Evolutionary conservation across 2,113 vertebrate genomes (phyloP).

Genomic region (Daphoenositta chrysoptera): DNA sequence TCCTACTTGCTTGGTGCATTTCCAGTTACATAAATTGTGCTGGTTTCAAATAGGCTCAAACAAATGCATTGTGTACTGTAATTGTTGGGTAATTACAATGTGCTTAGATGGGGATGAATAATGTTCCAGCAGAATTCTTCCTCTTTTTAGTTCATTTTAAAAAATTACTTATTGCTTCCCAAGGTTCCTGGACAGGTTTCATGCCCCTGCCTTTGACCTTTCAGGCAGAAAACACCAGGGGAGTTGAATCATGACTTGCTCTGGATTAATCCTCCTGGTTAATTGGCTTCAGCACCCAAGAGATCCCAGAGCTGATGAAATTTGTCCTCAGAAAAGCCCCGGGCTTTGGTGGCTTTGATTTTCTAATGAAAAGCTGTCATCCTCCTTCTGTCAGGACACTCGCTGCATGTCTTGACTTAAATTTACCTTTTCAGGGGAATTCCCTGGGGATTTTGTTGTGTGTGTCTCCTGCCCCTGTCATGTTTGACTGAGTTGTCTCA

Average conservation of each 20-base stretch:
- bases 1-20: slow-evolving; percentile 8
- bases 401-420: background rate
- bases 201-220: background rate
- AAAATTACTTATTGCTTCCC: background rate
- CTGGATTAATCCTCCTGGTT: background rate
- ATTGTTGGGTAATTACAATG: slow-evolving; percentile 14
- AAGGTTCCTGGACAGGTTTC: background rate
- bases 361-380: background rate
- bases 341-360: background rate
- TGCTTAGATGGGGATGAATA: background rate
- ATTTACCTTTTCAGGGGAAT: background rate
- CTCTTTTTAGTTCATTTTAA: background rate
- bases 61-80: background rate
- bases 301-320: background rate
- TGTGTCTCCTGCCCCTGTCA: background rate
- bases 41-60: background rate
- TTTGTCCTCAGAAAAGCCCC: background rate
- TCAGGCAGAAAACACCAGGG: background rate
- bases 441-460: background rate
- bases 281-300: background rate
- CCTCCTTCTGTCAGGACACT: background rate
- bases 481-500: background rate
- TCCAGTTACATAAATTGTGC: slow-evolving; percentile 35
- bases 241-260: background rate
- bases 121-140: background rate